phyloP scores from a whole-genome alignment of 2,797 vertebrate genomes.

The Cephalopachus bancanus region DNA sequence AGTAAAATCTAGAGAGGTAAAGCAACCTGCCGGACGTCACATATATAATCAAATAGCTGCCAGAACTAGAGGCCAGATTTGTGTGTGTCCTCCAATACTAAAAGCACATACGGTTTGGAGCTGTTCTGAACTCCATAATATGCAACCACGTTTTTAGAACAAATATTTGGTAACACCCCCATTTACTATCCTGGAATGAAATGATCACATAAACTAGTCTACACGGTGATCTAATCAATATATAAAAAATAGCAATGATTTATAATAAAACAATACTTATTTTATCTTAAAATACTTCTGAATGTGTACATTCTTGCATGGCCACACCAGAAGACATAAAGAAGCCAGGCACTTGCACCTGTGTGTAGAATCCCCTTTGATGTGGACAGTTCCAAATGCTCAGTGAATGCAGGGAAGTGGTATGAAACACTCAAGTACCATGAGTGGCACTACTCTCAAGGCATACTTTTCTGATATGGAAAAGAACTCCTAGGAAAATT shows the following conservation, averaged over 20 bases:
- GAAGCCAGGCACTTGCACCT: background rate
- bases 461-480: background rate
- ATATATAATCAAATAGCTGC: background rate
- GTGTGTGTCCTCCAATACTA: background rate
- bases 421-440: background rate
- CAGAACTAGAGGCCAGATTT: background rate
- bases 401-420: background rate
- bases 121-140: background rate
- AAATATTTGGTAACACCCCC: background rate
- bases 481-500: background rate
- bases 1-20: background rate
- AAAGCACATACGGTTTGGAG: background rate
- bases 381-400: background rate
- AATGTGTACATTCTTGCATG: background rate
- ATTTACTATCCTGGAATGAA: background rate
- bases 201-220: background rate
- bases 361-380: background rate
- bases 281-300: conserved; percentile 16
- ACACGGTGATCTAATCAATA: background rate
- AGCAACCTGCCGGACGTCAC: background rate
- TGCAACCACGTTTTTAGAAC: background rate
- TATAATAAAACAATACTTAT: background rate
- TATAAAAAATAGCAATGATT: background rate
- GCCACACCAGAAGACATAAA: background rate
- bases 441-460: background rate